Conservation (phyloP, 2,888 invertebrate genomes). For the Idaea dimidiata region DNA sequence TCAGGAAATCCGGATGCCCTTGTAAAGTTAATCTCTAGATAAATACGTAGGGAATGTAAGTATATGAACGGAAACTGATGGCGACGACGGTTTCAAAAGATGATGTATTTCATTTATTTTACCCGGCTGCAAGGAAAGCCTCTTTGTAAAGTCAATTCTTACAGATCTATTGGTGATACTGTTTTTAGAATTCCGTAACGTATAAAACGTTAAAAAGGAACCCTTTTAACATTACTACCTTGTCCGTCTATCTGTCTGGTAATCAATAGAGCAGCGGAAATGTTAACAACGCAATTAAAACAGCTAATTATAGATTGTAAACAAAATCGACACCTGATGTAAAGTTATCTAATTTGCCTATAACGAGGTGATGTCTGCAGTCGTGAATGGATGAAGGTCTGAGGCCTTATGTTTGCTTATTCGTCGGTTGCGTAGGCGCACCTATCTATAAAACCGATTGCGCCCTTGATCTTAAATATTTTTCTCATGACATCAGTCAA, state of each 20-base stretch:
- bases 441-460: constrained; percentile 31
- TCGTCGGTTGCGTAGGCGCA: constrained; percentile 12
- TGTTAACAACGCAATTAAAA: not conserved
- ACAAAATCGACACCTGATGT: constrained; percentile 20
- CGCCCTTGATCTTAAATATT: constrained; percentile 38
- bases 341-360: constrained; percentile 32
- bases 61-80: no score
- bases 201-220: no score
- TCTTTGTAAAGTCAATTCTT: no score
- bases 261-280: no score
- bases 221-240: no score
- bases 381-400: constrained; percentile 1
- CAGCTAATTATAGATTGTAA: not conserved
- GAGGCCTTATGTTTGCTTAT: constrained; percentile 1
- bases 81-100: no score
- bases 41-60: no score
- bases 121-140: not conserved
- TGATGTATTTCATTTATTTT: not conserved
- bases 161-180: no score
- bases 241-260: no score
- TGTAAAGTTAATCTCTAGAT: no score
- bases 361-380: constrained; percentile 14
- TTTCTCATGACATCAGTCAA: constrained; percentile 23
- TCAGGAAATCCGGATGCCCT: no score
- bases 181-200: no score